Base-by-base conservation (phyloP, 2,888 invertebrate genomes). In the Aethes cnicana region DNA sequence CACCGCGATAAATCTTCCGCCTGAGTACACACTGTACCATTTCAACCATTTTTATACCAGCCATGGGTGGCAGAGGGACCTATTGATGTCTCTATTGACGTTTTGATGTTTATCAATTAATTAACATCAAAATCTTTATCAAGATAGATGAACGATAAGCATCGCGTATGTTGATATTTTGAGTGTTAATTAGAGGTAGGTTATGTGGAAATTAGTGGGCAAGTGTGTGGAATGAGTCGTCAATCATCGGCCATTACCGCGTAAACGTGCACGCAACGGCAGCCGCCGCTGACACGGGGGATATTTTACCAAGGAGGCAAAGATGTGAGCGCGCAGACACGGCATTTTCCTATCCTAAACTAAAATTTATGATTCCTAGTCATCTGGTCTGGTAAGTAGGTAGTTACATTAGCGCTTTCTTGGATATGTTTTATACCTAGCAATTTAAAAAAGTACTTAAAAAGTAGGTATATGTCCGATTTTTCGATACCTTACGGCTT, bases 41-140 rank as follows among this genome's bases (percentile, higher is more conserved):
- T 84, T 84, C 80, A 77, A 80, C 78, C 61, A 76, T 80, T 81
- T 79, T 77, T 81, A 72, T 74, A 69, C 64, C 59, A 69, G 69
- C 69, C 74, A 74, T 80, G 83, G 83, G 83, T 81, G 84, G 82
- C 70, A 59, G 61, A 53, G 60, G 58, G 58, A 59, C 62, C 64
- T 69, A 57, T 66, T 70, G 74, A 81, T 68, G 71, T 71, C 75
- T 78, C 69, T 64, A 75, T 64, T 58, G 61, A 61, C 49, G 56
- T 52, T 53, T 61, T 62, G 64, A 68, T 64, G 56, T 61, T 68
- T 66, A 69, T 52, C 52, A 52, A 46, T 52, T 52, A 39, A 52
- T 52, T 52, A 52, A 39, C 37, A 46, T 46, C 32, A 39, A 46
- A 25, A 36, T 50, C 28, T 50, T 43, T 37, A 48, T 12, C 12